Conservation (phyloP, 2,888 invertebrate species). For the Apamea monoglypha region DNA sequence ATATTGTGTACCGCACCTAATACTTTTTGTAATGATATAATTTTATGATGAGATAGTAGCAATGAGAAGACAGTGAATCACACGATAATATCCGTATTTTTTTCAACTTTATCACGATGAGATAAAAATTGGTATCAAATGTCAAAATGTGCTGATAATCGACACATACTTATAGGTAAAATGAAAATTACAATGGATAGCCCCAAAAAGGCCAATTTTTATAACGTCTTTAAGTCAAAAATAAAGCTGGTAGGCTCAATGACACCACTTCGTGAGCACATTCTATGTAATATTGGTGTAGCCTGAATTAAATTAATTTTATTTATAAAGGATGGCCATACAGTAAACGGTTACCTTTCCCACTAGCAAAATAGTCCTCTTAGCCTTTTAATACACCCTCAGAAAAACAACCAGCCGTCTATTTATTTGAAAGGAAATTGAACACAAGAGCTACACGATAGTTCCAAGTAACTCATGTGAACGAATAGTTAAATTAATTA, state of each 20-base stretch:
- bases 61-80: slow-evolving; percentile 13
- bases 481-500: slow-evolving; percentile 37
- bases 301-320: neutral
- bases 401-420: neutral
- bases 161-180: neutral
- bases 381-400: neutral
- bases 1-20: neutral
- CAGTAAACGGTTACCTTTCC: neutral
- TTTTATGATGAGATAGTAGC: neutral
- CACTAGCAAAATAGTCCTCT: neutral
- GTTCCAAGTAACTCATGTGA: slow-evolving; percentile 26
- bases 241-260: too few relatives aligned
- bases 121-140: neutral
- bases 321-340: neutral
- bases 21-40: neutral
- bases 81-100: neutral
- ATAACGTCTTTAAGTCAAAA: neutral
- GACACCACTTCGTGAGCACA: neutral
- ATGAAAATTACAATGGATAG: neutral
- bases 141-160: neutral
- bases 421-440: slow-evolving; percentile 26
- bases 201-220: neutral
- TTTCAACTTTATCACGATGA: neutral
- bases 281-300: too few relatives aligned
- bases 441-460: slow-evolving; percentile 9